phyloP scores from a whole-genome alignment of 2,113 vertebrate genomes.

The Neodon shergylaensis region DNA sequence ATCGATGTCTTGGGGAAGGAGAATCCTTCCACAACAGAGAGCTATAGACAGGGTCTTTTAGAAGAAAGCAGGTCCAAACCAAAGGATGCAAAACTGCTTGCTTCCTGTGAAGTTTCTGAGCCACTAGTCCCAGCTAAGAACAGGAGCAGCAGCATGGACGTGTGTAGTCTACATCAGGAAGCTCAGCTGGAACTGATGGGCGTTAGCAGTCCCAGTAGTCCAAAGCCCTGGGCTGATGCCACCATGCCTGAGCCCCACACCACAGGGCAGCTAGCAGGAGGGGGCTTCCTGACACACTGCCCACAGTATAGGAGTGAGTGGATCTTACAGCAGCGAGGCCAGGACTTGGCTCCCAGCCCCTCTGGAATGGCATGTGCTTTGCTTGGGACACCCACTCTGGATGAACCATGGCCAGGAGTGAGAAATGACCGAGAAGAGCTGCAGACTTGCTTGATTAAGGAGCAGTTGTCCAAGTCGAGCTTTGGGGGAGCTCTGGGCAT shows the following conservation, averaged over 20 bases:
- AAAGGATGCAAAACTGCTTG: not conserved
- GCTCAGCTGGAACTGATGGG: not conserved
- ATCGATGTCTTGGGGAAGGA: not conserved
- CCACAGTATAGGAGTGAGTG: not conserved
- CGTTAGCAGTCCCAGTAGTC: accelerated
- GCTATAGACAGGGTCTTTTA: not conserved
- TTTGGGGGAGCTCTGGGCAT: not conserved
- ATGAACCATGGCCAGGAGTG: not conserved
- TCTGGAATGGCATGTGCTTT: not conserved
- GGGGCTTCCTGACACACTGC: not conserved
- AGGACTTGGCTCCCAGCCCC: not conserved
- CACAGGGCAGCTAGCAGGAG: accelerated
- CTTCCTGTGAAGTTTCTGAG: not conserved
- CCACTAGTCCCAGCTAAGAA: not conserved
- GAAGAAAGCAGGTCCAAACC: not conserved
- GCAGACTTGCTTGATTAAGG: not conserved
- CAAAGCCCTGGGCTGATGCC: not conserved
- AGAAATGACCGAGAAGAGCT: slow-evolving; percentile 4
- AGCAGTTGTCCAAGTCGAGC: slow-evolving; percentile 50
- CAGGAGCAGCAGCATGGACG: accelerated
- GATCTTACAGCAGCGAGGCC: accelerated
- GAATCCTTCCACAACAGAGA: not conserved
- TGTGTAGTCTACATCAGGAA: not conserved
- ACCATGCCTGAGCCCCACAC: accelerated
- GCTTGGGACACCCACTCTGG: slow-evolving; percentile 67